A percentile compares a stretch with the other conserved stretches of the same genome.
phyloP scores from a whole-genome alignment of 2,888 invertebrate genomes.

The Sisyra nigra region DNA sequence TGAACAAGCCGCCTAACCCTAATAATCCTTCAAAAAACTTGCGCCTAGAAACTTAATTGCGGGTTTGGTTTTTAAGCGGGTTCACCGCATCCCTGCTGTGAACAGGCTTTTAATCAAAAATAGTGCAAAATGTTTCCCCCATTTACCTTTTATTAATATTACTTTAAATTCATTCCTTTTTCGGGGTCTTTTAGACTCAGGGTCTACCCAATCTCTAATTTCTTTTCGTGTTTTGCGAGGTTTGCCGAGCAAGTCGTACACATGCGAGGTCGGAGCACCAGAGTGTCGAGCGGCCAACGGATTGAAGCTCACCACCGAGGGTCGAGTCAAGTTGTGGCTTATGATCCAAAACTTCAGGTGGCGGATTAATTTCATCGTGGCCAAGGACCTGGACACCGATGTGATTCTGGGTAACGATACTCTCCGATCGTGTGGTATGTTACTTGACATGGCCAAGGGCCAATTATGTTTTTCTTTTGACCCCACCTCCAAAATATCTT shows the following conservation, averaged over 20 bases:
- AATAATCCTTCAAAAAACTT: too few relatives aligned
- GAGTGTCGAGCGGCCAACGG: not conserved
- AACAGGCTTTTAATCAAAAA: too few relatives aligned
- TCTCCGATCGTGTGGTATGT: not conserved
- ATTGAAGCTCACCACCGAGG: not conserved
- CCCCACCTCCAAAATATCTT: too few relatives aligned
- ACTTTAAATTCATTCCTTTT: not conserved
- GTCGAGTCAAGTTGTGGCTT: not conserved
- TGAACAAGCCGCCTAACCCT: too few relatives aligned
- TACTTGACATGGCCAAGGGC: not conserved
- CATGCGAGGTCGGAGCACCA: not conserved
- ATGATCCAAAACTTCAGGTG: not conserved
- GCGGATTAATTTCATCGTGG: not conserved
- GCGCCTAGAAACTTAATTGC: too few relatives aligned
- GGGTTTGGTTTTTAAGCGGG: too few relatives aligned
- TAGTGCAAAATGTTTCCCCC: not conserved
- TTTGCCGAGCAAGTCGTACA: not conserved
- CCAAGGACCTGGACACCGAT: not conserved
- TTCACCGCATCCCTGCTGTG: too few relatives aligned
- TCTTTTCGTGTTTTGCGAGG: not conserved
- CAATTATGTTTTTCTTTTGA: not conserved
- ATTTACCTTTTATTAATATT: not conserved
- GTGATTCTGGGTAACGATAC: not conserved
- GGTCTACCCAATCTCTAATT: not conserved
- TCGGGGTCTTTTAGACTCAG: not conserved